Percentiles rank a stretch among this genome's conserved stretches.
Evolutionary conservation across 2,113 vertebrate genomes (phyloP).

Genomic region (Pongo abelii): DNA sequence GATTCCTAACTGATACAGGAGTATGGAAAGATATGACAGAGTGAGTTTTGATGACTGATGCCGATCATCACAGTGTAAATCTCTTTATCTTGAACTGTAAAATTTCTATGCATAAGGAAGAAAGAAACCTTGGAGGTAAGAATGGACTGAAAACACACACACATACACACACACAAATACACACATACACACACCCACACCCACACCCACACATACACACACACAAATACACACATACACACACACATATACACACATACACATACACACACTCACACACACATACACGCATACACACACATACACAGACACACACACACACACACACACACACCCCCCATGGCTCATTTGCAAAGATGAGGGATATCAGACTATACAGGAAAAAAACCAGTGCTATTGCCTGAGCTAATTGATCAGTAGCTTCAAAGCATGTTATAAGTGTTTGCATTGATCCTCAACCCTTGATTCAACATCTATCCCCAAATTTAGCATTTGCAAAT

Average conservation of each 20-base stretch:
- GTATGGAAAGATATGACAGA: background rate
- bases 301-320: background rate
- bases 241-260: no score
- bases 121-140: background rate
- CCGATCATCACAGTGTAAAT: background rate
- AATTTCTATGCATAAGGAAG: background rate
- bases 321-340: background rate
- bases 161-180: no score
- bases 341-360: background rate
- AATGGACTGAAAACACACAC: background rate
- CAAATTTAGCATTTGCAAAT: background rate
- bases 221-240: background rate
- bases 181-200: background rate
- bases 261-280: background rate
- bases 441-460: background rate
- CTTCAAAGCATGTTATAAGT: background rate
- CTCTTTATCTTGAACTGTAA: background rate
- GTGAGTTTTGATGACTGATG: background rate
- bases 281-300: background rate
- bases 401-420: background rate
- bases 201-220: background rate
- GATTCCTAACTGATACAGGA: background rate
- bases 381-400: background rate
- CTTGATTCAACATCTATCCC: background rate
- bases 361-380: background rate